Base-by-base conservation (phyloP, 2,888 invertebrate species). In the Parnassius smintheus region DNA sequence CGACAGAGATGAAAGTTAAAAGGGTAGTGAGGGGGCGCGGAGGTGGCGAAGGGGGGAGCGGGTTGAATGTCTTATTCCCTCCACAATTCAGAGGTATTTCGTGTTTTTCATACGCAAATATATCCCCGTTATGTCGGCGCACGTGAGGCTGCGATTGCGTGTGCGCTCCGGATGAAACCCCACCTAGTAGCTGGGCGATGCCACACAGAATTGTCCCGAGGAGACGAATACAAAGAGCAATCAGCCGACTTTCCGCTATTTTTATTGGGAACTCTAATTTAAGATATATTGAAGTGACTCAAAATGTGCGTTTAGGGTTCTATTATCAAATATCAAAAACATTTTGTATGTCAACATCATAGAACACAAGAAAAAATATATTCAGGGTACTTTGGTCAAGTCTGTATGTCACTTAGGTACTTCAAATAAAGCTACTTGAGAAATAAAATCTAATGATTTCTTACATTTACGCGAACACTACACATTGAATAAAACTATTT, bases 31-130 rank as follows among this genome's bases (percentile, higher is more conserved):
- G 70, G 72, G 73, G 74, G 77, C 75, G 72, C 69, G 71, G 58
- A 62, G 69, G 60, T 55, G 60, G 65, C 55, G 71, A 69, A 70
- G 78, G 80, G 81, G 73, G 83, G 85, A 83, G 84, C 79, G 89
- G 89, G 90, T 89, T 89, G 89, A 91, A 91, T 89, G 90, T 90
- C 91, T 91, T 90, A 90, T 91, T 90, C 88, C 89, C 90, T 90
- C 90, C 88, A 90, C 91, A 90, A 90, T 90, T 91, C 90, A 88
- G 89, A 91, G 90, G 89, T 91, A 91, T 91, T 91, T 90, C 91
- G 89, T 91, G 91, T 91, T 91, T 91, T 91, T 91, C 91, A 91
- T 91, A 91, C 91, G 91, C 91, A 91, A 91, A 91, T 91, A 91
- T 91, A 90, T 91, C 90, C 90, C 91, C 91, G 91, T 91, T 91